Base-by-base conservation (phyloP, 23 tunicate genomes). In the Styela clava region DNA sequence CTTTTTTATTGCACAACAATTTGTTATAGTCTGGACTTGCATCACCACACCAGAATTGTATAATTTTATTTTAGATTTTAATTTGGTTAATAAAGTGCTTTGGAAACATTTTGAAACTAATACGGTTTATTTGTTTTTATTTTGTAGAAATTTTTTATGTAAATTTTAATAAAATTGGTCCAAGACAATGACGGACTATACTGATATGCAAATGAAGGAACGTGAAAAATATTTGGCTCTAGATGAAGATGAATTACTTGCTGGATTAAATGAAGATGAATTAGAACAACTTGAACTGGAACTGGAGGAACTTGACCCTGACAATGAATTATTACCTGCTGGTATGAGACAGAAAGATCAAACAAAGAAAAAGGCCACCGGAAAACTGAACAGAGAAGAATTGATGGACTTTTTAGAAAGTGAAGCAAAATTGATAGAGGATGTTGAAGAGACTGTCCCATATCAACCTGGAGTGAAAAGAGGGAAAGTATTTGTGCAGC, bases 291-390 rank as follows among this genome's bases (percentile, higher is more conserved):
- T 95, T 0, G 83, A 84, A 32, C 34, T 88, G 67, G 91, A 95
- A 37, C 69, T 95, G 74, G 95, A 95, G 62, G 99, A 95, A 21
- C 52, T 95, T 65, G 99, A 95, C 51, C 99, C 99, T 2, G 99
- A 95, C 35, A 88, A 85, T 67, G 69, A 78, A 31, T 76, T 85
- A 18, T 37, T 85, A 26, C 88, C 88, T 31, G 85, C 88, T 19
- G 84, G 88, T 34, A 64, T 82, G 69, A 34, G 85, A 33, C 98
- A 94, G 52, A 89, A 84, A 85, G 95, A 95, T 73, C 99, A 95
- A 82, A 95, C 99, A 0, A 76, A 67, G 37, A 95, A 95, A 86
- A 85, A 79, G 12, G 91, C 99, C 22, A 95, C 99, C 2, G 99
- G 99, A 29, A 89, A 86, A 27, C 74, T 89, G 20, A 92, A 95